Base-by-base conservation (phyloP, 2,113 vertebrate species). In the Myxocyprinus asiaticus region DNA sequence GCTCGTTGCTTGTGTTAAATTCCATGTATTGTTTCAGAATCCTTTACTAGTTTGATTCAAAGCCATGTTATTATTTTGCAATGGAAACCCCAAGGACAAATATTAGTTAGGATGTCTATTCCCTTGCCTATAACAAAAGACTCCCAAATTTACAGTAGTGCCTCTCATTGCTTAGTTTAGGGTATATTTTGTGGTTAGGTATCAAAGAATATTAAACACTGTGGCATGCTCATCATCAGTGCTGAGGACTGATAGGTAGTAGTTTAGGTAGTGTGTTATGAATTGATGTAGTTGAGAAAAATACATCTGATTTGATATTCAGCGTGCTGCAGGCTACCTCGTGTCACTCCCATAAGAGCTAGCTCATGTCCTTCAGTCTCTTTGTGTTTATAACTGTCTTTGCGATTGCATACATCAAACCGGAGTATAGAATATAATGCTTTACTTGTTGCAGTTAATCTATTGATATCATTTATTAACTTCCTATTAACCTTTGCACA, bases 311-410 rank as follows among this genome's bases (percentile, higher is more conserved):
- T 33, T 33, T 58, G 69, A 72, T 44, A 4, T 72, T 59, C 2
- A 5, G 17, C 11, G 66, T 45, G 53, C 15, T 72, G 45, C 55
- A 59, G 69, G 55, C 55, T 72, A 59, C 55, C 69, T 72, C 69
- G 0, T 47, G 43, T 72, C 42, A 45, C 43, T 12, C 14, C 68
- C 42, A 5, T 56, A 9, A 70, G 4, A 5, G 33, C 51, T 45
- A 17, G 53, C 53, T 11, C 55, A 59, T 4, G 22, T 33, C 22
- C 22, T 33, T 56, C 5, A 5, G 10, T n/a, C 53, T 14, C 14
- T n/a, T n/a, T 58, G 14, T n/a, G n/a, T n/a, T 11, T 4, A 58
- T 58, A 6, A 15, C 14, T 15, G 22, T 33, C 22, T 33, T 33
- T 33, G 22, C 22, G 22, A 33, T 33, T 33, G 22, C 22, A 33